These are phyloP conservation scores for Numenius phaeopus DNA, from an alignment of 2,797 vertebrate species.

Conservation along the genomic window DNA sequence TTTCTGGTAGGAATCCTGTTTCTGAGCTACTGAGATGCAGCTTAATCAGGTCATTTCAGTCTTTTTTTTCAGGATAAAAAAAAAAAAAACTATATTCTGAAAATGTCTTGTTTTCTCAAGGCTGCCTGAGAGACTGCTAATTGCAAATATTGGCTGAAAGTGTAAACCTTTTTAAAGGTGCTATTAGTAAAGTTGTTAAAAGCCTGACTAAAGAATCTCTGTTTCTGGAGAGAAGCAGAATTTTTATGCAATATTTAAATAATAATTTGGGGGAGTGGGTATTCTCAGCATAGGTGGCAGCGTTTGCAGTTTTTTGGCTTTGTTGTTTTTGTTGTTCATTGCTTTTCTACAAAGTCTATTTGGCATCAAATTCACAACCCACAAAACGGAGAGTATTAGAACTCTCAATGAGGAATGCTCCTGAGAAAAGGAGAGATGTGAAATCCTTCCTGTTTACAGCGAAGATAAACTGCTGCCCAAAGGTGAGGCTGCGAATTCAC, in stretches of 20 bases:
- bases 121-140: not conserved
- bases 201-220: not conserved
- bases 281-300: not conserved
- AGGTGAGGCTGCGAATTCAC: not conserved
- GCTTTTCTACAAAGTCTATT: not conserved
- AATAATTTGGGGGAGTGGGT: not conserved
- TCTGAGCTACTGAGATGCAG: not conserved
- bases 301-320: not conserved
- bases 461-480: not conserved
- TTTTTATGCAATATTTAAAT: not conserved
- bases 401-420: not conserved
- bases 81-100: not conserved
- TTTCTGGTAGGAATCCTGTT: not conserved
- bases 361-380: not conserved
- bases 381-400: not conserved
- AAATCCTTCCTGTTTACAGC: not conserved
- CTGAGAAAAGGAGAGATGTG: not conserved
- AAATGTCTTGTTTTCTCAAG: not conserved
- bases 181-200: not conserved
- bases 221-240: not conserved
- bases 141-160: not conserved
- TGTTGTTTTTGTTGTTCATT: not conserved
- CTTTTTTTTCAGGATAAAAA: not conserved
- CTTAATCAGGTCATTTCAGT: not conserved
- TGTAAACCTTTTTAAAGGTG: not conserved